Evolutionary conservation across 2,797 vertebrate genomes (phyloP), one percentile per base, ranked within the genome.

Genomic region (Syngnathus acus): DNA sequence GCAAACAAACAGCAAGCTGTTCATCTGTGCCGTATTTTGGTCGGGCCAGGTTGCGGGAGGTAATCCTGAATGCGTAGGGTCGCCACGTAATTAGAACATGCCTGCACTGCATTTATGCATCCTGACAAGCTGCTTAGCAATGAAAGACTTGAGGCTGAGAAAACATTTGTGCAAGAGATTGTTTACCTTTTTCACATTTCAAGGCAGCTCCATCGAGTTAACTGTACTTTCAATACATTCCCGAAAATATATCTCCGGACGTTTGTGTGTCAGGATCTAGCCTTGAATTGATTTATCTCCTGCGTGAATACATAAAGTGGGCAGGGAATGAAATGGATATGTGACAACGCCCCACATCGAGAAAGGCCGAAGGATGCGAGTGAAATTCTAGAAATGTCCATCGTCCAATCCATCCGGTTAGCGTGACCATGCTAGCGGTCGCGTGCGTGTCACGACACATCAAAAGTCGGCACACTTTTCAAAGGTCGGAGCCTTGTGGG

Each of bases 21-120:
- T 86, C 82, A 86, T 85, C 83, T 74, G 73, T 39, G 9, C 64
- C 11, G 73, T 76, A 72, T 81, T 76, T 78, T 69, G 77, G 77
- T 78, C 51, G 75, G 78, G 65, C 21, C 76, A 68, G 75, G 68
- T 79, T 84, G 75, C 70, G 43, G 65, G 59, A 73, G 72, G 78
- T 87, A 86, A 88, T 88, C 87, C 86, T 74, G 64, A 65, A 64
- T 74, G 65, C 76, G 78, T 72, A 74, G 82, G 40, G 81, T 78
- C 81, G 83, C 53, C 70, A 68, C 66, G 47, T 67, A 70, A 77
- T 82, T 80, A 82, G 65, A 81, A 88, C 70, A 75, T 79, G 84
- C 81, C 69, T 72, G 75, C 77, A n/a, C 64, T 77, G 86, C 83
- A 79, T 76, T 80, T 81, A 78, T 72, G 68, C 71, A 64, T 59